Evolutionary conservation across 1,140 invertebrate species (phyloP), one percentile per base, ranked within the genome.

Genomic region (Drosophila saltans): DNA sequence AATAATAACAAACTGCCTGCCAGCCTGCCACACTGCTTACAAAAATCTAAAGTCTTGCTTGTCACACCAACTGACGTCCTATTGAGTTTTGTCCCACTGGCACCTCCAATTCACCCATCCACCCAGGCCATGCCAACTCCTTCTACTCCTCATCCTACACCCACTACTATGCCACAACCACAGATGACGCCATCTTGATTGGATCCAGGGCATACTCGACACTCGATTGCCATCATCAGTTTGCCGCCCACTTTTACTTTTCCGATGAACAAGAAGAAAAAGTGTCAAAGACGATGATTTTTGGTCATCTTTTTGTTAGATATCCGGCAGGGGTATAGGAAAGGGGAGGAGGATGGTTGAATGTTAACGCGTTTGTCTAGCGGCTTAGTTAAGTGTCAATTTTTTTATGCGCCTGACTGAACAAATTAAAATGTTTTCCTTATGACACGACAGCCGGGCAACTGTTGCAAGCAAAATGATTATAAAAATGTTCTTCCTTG

Each of bases 1-100:
- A 90, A 90, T 91, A 91, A 90, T 83, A 90, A 90, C 83, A 88
- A 88, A 89, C 80, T 89, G 81, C 67, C 24, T 36, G 62, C 64
- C 64, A 52, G 45, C 9, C 24, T 48, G 55, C 40, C 16, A 16
- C n/a, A 3, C 40, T 16, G 30, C 60, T 36, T n/a, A 9, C 30
- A 33, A 67, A 75, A 75, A 72, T 75, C 72, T 61, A 75, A 70
- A 76, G 74, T 65, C 74, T 77, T 78, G 75, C 84, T 80, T 86
- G 83, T 88, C 84, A 83, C 76, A 75, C 83, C 83, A 86, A 86
- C 83, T 86, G 83, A 83, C 83, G 83, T 59, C 81, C 72, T 41
- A 26, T 41, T 26, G 26, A 48, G 24, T 40, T 69, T 41, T 40
- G 36, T 41, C 63, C 28, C 28, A 66, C 43, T 48, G 61, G 30